A percentile compares a stretch with the other conserved stretches of the same genome.
These are phyloP conservation scores for Chanos chanos DNA, from an alignment of 2,797 vertebrate genomes.

Conservation along the genomic window DNA sequence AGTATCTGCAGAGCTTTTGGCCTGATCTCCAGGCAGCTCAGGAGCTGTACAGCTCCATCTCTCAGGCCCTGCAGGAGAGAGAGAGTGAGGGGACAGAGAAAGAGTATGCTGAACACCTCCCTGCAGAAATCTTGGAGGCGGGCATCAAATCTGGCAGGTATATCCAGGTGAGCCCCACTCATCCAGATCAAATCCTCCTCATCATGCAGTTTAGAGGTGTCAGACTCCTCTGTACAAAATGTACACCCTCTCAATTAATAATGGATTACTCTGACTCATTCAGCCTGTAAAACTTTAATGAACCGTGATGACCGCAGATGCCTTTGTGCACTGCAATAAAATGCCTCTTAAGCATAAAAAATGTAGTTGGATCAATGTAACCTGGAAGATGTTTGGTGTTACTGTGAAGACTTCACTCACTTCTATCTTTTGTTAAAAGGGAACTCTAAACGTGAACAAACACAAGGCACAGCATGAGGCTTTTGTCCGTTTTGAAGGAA, in stretches of 20 bases:
- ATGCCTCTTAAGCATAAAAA: no score
- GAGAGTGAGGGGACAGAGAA: slow-evolving; percentile 79
- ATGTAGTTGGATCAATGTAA: background rate
- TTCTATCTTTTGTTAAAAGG: slow-evolving; percentile 64
- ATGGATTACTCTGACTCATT: no score
- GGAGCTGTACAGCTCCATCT: slow-evolving; percentile 83
- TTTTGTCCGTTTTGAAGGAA: slow-evolving; percentile 75
- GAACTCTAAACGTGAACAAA: slow-evolving; percentile 85
- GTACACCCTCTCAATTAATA: no score
- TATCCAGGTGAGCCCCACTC: slow-evolving; percentile 70
- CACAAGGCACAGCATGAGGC: slow-evolving; percentile 87
- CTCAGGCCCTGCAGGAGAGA: slow-evolving; percentile 77
- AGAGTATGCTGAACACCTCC: slow-evolving; percentile 85
- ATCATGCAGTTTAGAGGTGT: no score
- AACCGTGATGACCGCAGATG: no score
- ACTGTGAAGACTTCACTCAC: background rate
- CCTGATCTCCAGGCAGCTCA: slow-evolving; percentile 79
- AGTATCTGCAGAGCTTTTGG: slow-evolving; percentile 90
- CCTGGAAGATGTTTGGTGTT: background rate
- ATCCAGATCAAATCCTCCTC: background rate
- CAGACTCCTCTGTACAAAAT: no score
- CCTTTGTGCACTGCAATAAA: no score
- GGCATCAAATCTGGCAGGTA: slow-evolving; percentile 92
- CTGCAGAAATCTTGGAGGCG: slow-evolving; percentile 81
- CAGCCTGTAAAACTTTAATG: no score